These are phyloP conservation scores for Stenoptilia bipunctidactyla DNA, from an alignment of 2,888 invertebrate genomes.

Conservation along the genomic window DNA sequence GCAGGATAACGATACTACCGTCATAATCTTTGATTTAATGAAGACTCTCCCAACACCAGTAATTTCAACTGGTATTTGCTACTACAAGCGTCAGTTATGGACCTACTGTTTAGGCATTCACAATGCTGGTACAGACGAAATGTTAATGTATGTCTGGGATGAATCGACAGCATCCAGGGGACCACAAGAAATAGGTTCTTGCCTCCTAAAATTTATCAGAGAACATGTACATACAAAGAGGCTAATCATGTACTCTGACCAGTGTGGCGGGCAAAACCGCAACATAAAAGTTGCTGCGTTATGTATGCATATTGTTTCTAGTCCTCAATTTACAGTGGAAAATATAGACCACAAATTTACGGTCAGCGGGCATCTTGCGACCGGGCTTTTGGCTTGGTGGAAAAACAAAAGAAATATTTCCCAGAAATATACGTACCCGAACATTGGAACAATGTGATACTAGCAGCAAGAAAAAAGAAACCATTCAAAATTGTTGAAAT, in stretches of 20 bases:
- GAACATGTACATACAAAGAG: conserved; percentile 14
- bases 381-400: conserved; percentile 12
- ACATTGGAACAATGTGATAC: conserved; percentile 5
- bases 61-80: conserved; percentile 18
- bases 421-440: conserved; percentile 6
- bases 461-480: conserved; percentile 4
- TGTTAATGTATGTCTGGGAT: conserved; percentile 18
- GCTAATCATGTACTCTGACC: conserved; percentile 18
- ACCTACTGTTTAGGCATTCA: conserved; percentile 15
- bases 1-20: conserved; percentile 12
- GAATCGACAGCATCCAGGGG: conserved; percentile 20
- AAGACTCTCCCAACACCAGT: conserved; percentile 17
- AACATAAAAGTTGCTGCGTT: conserved; percentile 19
- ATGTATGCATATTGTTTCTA: conserved; percentile 11
- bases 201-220: conserved; percentile 17
- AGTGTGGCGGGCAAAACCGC: conserved; percentile 19
- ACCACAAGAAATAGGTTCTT: conserved; percentile 20
- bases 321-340: conserved; percentile 9
- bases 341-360: conserved; percentile 13
- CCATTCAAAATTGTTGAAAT: conserved; percentile 14
- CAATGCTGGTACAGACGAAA: conserved; percentile 15
- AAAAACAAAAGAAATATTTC: conserved; percentile 4
- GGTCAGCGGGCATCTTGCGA: conserved; percentile 12
- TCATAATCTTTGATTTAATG: conserved; percentile 18
- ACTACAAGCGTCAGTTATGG: conserved; percentile 19